Percentiles rank a stretch among this genome's conserved stretches.
Conservation (phyloP, 2,797 vertebrate genomes). For the Lacerta bilineata region DNA sequence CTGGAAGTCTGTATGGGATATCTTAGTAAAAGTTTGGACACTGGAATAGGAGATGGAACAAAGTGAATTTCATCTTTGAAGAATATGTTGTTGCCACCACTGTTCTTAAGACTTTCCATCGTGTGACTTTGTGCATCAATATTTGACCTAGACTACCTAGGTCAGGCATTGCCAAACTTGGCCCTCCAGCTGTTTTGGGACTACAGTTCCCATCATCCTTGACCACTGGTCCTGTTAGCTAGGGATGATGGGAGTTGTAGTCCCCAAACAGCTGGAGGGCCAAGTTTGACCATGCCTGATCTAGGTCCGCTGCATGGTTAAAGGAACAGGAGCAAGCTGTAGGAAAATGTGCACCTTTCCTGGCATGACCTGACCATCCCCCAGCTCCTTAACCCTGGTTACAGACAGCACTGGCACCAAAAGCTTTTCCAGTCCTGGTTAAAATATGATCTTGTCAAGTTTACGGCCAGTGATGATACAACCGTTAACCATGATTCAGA, state of each 20-base stretch:
- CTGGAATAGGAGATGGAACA: neutral
- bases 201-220: no score
- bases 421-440: constrained; percentile 2
- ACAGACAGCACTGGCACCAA: neutral
- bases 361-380: neutral
- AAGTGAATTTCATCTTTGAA: neutral
- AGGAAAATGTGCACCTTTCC: neutral
- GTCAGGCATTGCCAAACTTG: no score
- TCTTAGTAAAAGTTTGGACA: neutral
- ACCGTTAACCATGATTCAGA: neutral
- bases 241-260: no score
- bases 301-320: neutral
- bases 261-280: no score
- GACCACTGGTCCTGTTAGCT: no score
- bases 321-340: neutral
- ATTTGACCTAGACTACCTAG: neutral
- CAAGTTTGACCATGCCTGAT: neutral
- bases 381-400: neutral
- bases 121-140: neutral
- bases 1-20: neutral
- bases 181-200: no score
- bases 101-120: constrained; percentile 4
- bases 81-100: neutral
- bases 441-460: neutral
- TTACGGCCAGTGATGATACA: neutral